phyloP scores from a whole-genome alignment of 2,888 invertebrate genomes.

The Phyllotreta cruciferae region DNA sequence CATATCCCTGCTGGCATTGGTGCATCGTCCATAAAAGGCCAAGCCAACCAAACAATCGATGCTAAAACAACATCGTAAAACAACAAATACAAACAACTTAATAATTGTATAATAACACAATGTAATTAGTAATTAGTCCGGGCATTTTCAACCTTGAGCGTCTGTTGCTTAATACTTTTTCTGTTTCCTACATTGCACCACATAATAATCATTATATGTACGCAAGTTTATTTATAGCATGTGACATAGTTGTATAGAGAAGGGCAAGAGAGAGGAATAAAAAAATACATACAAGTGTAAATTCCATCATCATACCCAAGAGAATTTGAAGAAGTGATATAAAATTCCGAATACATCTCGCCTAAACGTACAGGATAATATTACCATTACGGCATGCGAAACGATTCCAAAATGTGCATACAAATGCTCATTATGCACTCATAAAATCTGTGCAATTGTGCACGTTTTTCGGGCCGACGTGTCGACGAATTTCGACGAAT shows the following conservation, averaged over 20 bases:
- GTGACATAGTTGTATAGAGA: slow-evolving; percentile 12
- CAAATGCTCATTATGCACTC: too few species aligned
- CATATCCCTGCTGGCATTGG: slow-evolving; percentile 1
- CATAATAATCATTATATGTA: slow-evolving; percentile 6
- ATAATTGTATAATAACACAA: slow-evolving; percentile 23
- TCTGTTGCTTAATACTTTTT: slow-evolving; percentile 22
- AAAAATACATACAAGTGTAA: not conserved
- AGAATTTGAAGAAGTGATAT: not conserved
- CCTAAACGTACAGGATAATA: too few species aligned
- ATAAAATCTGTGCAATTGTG: too few species aligned
- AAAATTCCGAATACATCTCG: too few species aligned
- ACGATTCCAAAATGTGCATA: too few species aligned
- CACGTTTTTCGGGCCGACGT: too few species aligned
- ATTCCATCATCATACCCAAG: not conserved
- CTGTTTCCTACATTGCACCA: slow-evolving; percentile 24
- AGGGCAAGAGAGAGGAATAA: slow-evolving; percentile 7
- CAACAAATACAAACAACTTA: slow-evolving; percentile 11
- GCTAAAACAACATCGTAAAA: slow-evolving; percentile 15
- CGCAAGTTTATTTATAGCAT: slow-evolving; percentile 19
- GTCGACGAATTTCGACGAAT: slow-evolving; percentile 5
- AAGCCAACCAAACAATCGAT: slow-evolving; percentile 4
- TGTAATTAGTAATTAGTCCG: slow-evolving; percentile 20
- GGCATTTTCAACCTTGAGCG: slow-evolving; percentile 10
- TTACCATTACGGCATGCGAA: too few species aligned
- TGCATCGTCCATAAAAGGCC: slow-evolving; percentile 18